Conservation (phyloP, 2,113 vertebrate species). For the Parotia lawesii region DNA sequence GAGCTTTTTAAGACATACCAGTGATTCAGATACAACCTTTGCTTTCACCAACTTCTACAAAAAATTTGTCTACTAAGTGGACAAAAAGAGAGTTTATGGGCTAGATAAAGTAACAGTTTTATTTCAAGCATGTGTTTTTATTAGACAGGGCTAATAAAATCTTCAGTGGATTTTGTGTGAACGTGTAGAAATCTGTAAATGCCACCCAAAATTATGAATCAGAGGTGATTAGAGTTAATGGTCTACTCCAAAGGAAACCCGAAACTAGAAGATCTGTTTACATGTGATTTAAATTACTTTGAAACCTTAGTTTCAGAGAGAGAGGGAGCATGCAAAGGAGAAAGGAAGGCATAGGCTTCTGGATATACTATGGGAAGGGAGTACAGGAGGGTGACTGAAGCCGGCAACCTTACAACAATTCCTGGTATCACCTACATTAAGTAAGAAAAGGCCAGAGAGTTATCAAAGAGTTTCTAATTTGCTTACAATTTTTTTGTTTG, state of each 20-base stretch:
- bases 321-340: not conserved
- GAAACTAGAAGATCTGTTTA: not conserved
- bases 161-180: slow-evolving; percentile 48
- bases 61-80: slow-evolving; percentile 16
- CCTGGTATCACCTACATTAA: not conserved
- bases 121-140: slow-evolving; percentile 62
- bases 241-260: slow-evolving; percentile 31
- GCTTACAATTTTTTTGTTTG: not conserved
- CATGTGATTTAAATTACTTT: slow-evolving; percentile 55
- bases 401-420: not conserved
- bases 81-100: slow-evolving; percentile 45
- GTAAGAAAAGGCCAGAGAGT: not conserved
- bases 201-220: slow-evolving; percentile 45
- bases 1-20: slow-evolving; percentile 45
- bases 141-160: slow-evolving; percentile 61
- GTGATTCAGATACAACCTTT: slow-evolving; percentile 18
- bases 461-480: not conserved
- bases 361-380: not conserved
- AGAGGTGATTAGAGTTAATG: slow-evolving; percentile 25
- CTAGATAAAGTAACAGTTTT: slow-evolving; percentile 31
- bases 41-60: slow-evolving; percentile 18
- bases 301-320: slow-evolving; percentile 29
- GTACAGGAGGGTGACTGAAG: not conserved
- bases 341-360: not conserved
- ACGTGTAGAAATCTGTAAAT: slow-evolving; percentile 43